Evolutionary conservation across 2,888 invertebrate genomes (phyloP).

Genomic region (Hartigia nigra): DNA sequence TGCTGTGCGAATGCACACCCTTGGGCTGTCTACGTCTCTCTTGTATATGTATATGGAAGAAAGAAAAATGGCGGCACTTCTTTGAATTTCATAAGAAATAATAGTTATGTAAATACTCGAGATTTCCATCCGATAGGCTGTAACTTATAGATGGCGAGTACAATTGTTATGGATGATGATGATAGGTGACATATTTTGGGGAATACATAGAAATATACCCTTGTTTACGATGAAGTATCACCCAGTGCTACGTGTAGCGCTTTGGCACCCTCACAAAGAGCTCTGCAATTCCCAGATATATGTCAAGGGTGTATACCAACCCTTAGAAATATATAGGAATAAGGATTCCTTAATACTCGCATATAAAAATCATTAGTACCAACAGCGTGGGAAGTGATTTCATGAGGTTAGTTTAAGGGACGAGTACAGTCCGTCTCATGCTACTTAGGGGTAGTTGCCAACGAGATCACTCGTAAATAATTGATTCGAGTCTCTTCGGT

Average conservation of each 20-base stretch:
- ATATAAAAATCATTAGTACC: neutral
- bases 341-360: neutral
- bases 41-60: neutral
- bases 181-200: neutral
- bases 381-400: neutral
- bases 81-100: neutral
- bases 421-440: neutral
- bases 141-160: neutral
- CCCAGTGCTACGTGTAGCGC: too few relatives aligned
- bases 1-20: neutral
- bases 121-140: neutral
- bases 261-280: too few relatives aligned
- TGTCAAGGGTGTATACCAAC: too few relatives aligned
- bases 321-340: neutral
- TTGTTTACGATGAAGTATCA: neutral
- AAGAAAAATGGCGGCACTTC: neutral
- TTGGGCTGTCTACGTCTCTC: neutral
- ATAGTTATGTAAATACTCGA: neutral
- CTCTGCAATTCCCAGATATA: too few relatives aligned
- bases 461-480: constrained; percentile 47
- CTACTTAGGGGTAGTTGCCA: neutral
- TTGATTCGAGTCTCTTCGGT: constrained; percentile 53
- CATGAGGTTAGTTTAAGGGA: neutral
- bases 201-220: neutral
- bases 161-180: neutral